phyloP scores from a whole-genome alignment of 2,888 invertebrate genomes.

The Coenonympha arcania region DNA sequence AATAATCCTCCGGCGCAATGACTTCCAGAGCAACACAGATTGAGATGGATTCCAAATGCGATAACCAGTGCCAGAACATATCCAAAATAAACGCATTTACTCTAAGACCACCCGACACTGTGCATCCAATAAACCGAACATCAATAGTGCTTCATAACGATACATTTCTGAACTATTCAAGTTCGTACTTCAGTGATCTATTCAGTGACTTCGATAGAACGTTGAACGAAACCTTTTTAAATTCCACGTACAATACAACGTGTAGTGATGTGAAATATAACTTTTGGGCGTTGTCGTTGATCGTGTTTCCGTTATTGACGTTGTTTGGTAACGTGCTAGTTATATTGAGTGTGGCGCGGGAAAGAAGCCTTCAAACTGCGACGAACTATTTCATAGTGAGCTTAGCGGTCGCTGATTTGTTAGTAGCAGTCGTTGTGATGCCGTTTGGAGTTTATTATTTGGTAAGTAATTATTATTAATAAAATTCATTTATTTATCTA shows the following conservation, averaged over 20 bases:
- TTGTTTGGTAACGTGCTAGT: conserved; percentile 98
- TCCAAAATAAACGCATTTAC: conserved; percentile 37
- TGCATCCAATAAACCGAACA: conserved; percentile 20
- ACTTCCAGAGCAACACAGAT: not conserved
- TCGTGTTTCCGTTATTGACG: conserved; percentile 94
- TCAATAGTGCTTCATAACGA: conserved; percentile 21
- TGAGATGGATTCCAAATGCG: conserved; percentile 25
- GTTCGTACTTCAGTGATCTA: conserved; percentile 44
- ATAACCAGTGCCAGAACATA: conserved; percentile 44
- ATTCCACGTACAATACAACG: conserved; percentile 54
- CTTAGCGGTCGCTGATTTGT: conserved; percentile 94
- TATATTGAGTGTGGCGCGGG: conserved; percentile 93
- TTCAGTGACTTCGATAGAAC: conserved; percentile 38
- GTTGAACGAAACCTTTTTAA: conserved; percentile 41
- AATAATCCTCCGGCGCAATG: conserved; percentile 11
- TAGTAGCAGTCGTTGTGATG: conserved; percentile 98
- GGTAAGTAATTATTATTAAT: conserved; percentile 80
- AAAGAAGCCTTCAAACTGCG: conserved; percentile 93
- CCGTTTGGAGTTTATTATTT: conserved; percentile 98
- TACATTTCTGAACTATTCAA: conserved; percentile 39
- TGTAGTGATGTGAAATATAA: conserved; percentile 75
- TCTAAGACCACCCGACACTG: conserved; percentile 37
- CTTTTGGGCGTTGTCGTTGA: conserved; percentile 89
- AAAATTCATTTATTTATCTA: not conserved
- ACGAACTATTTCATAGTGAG: conserved; percentile 99